Conservation (phyloP, 2,888 invertebrate genomes). For the Mongoloraphidia duomilia region DNA sequence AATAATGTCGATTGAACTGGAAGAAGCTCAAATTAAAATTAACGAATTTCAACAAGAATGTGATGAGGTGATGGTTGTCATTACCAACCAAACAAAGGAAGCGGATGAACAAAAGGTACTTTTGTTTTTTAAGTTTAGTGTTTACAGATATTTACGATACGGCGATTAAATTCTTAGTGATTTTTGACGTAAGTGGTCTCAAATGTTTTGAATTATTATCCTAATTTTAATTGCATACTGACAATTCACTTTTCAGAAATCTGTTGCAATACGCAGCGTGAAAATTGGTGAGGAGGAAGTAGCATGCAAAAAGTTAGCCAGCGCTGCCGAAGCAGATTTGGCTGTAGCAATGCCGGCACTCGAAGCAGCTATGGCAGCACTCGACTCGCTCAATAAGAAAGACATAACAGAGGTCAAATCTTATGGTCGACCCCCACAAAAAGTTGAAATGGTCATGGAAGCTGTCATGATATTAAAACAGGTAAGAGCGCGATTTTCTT, state of each 20-base stretch:
- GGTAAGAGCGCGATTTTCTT: constrained; percentile 27
- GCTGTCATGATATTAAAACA: constrained; percentile 71
- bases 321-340: constrained; percentile 68
- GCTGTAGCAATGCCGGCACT: constrained; percentile 77
- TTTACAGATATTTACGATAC: too few species aligned
- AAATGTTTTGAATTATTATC: not conserved
- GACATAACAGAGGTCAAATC: constrained; percentile 84
- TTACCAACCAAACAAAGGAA: constrained; percentile 65
- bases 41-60: constrained; percentile 68
- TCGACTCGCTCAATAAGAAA: constrained; percentile 70
- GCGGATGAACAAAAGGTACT: constrained; percentile 56
- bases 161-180: too few species aligned
- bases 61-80: constrained; percentile 69
- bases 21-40: constrained; percentile 59
- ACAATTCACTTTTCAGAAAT: constrained; percentile 34
- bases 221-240: not conserved
- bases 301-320: constrained; percentile 68
- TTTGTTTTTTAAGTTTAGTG: too few species aligned
- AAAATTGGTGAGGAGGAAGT: constrained; percentile 68
- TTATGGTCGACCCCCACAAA: constrained; percentile 71
- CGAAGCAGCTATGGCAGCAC: constrained; percentile 64
- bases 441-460: constrained; percentile 82
- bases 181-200: too few species aligned
- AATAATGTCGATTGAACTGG: constrained; percentile 71
- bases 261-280: constrained; percentile 53